These are phyloP conservation scores for Otocyon megalotis DNA, from an alignment of 2,113 vertebrate species.

Conservation along the genomic window DNA sequence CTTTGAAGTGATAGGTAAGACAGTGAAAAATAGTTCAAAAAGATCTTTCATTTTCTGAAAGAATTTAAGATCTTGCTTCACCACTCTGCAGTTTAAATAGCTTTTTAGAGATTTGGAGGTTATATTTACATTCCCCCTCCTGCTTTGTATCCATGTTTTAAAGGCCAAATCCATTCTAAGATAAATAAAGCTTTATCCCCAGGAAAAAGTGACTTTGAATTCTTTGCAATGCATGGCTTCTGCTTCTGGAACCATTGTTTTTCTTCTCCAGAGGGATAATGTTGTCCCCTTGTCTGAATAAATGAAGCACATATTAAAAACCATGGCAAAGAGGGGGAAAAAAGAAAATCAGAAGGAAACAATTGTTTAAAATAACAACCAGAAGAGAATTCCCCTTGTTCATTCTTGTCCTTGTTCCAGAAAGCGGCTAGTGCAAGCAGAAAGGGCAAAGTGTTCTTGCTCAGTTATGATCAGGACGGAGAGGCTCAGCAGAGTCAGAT, in stretches of 20 bases:
- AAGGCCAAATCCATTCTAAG: slow-evolving; percentile 45
- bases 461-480: neutral
- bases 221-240: neutral
- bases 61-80: slow-evolving; percentile 41
- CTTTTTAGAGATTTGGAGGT: slow-evolving; percentile 42
- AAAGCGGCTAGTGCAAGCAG: neutral
- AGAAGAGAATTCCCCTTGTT: neutral
- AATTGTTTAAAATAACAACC: slow-evolving; percentile 38
- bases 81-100: neutral
- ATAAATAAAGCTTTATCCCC: slow-evolving; percentile 45
- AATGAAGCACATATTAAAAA: slow-evolving; percentile 46
- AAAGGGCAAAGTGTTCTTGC: neutral
- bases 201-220: slow-evolving; percentile 43
- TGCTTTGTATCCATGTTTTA: slow-evolving; percentile 43
- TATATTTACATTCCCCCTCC: slow-evolving; percentile 8
- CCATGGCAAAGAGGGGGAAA: neutral
- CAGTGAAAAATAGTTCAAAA: slow-evolving; percentile 66
- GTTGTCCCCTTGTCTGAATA: slow-evolving; percentile 14
- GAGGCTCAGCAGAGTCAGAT: neutral
- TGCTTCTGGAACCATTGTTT: neutral
- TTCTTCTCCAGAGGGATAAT: slow-evolving; percentile 11
- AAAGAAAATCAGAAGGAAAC: neutral
- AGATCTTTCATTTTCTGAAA: slow-evolving; percentile 51
- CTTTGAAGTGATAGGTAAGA: slow-evolving; percentile 58
- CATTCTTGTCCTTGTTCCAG: slow-evolving; percentile 23